Percentiles rank a stretch among this genome's conserved stretches.
phyloP scores from a whole-genome alignment of 2,888 invertebrate species.

The Hydroisotoma schaefferi region DNA sequence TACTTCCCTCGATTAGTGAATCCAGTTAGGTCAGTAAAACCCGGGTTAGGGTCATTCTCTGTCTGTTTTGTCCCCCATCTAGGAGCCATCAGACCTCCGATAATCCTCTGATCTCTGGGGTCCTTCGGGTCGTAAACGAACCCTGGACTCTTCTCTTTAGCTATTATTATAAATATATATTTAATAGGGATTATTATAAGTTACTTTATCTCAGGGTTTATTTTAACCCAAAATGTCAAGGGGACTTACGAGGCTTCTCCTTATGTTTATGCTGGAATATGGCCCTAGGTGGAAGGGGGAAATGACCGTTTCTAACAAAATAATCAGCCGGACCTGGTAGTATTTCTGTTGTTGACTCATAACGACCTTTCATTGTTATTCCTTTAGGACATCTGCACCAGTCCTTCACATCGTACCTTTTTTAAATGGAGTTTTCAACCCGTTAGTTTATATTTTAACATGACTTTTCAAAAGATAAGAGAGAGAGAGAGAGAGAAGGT shows the following conservation, averaged over 20 bases:
- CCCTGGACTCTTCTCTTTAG: not conserved
- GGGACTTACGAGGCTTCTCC: slow-evolving; percentile 10
- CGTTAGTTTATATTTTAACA: no score
- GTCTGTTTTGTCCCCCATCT: slow-evolving; percentile 15
- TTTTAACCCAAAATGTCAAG: not conserved
- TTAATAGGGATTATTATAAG: no score
- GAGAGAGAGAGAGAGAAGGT: slow-evolving; percentile 3
- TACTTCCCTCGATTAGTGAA: slow-evolving; percentile 14
- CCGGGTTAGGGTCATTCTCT: slow-evolving; percentile 17
- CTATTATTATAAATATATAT: no score
- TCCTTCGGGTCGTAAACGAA: not conserved
- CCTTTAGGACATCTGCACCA: slow-evolving; percentile 27
- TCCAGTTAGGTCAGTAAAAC: slow-evolving; percentile 17
- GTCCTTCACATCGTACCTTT: no score
- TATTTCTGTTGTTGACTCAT: slow-evolving; percentile 4
- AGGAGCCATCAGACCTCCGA: slow-evolving; percentile 22
- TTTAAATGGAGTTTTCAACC: no score
- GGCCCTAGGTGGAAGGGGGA: slow-evolving; percentile 5
- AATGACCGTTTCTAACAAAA: not conserved
- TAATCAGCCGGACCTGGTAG: slow-evolving; percentile 32
- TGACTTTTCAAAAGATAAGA: no score
- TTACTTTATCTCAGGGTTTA: no score
- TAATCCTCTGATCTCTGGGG: slow-evolving; percentile 9
- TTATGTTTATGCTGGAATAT: slow-evolving; percentile 25
- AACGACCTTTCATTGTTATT: slow-evolving; percentile 16